Conservation (phyloP, 2,888 invertebrate genomes). For the Tanypteryx hageni region DNA sequence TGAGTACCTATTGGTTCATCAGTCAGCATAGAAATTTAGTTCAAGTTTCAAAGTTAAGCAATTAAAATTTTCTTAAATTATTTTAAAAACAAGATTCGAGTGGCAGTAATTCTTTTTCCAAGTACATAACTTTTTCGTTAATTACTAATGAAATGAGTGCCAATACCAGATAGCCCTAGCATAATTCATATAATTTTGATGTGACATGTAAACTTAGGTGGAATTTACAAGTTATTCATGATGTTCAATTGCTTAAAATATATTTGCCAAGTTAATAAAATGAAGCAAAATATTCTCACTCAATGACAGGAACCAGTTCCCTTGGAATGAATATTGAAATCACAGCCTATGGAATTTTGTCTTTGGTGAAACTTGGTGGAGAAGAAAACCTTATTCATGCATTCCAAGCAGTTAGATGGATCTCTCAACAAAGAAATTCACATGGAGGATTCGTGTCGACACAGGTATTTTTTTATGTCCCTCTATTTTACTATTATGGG, state of each 20-base stretch:
- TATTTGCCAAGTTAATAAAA: neutral
- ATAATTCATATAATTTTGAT: too few relatives aligned
- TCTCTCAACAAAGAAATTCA: conserved; percentile 82
- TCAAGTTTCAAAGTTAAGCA: too few relatives aligned
- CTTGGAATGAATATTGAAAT: conserved; percentile 82
- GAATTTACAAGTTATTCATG: neutral
- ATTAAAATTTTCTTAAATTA: too few relatives aligned
- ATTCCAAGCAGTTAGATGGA: conserved; percentile 83
- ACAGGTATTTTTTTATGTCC: conserved; percentile 76
- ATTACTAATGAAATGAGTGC: too few relatives aligned
- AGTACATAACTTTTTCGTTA: too few relatives aligned
- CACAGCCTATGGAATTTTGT: conserved; percentile 82
- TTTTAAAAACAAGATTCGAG: too few relatives aligned
- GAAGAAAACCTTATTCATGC: conserved; percentile 77
- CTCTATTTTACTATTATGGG: too few relatives aligned
- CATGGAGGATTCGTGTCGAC: conserved; percentile 87
- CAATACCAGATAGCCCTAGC: too few relatives aligned
- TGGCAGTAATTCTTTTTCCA: too few relatives aligned
- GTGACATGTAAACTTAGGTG: neutral
- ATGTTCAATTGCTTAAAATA: neutral
- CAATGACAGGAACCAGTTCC: conserved; percentile 1
- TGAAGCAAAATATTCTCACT: neutral
- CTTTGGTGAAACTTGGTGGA: conserved; percentile 77
- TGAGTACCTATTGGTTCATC: conserved; percentile 39
- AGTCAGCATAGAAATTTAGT: too few relatives aligned